phyloP scores from a whole-genome alignment of 2,888 invertebrate genomes.

The Blomia tropicalis region DNA sequence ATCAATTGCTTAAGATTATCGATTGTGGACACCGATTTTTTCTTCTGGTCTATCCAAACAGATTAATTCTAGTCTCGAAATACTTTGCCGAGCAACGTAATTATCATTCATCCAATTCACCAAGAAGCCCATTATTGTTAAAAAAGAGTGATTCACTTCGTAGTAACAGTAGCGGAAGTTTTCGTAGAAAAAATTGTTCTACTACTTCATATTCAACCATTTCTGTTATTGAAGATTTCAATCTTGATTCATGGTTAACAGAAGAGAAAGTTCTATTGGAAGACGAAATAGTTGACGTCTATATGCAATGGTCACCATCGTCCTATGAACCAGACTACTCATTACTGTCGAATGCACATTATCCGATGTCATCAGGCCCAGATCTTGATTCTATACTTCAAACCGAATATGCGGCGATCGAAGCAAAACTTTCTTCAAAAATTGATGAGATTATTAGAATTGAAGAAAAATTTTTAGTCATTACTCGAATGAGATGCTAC shows the following conservation, averaged over 20 bases:
- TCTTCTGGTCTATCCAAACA: background rate
- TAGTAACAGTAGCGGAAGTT: background rate
- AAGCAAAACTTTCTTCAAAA: conserved; percentile 1
- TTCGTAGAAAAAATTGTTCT: background rate
- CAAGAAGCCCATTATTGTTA: background rate
- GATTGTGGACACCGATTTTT: conserved; percentile 4
- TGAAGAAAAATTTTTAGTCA: background rate
- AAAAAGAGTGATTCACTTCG: conserved; percentile 2
- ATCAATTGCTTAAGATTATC: background rate
- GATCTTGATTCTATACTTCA: background rate
- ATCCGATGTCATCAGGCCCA: background rate
- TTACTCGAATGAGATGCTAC: background rate
- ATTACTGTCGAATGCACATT: background rate
- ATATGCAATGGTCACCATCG: background rate
- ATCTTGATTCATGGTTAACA: background rate
- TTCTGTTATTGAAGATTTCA: background rate
- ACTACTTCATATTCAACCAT: background rate
- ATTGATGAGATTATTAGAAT: background rate
- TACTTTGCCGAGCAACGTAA: conserved; percentile 1
- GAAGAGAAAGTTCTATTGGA: background rate
- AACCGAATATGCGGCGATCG: background rate
- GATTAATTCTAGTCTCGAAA: background rate
- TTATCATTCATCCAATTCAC: background rate
- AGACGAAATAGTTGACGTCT: background rate
- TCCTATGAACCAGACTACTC: background rate